Conservation (phyloP, 2,113 vertebrate genomes). For the Rhynchomys soricoides region DNA sequence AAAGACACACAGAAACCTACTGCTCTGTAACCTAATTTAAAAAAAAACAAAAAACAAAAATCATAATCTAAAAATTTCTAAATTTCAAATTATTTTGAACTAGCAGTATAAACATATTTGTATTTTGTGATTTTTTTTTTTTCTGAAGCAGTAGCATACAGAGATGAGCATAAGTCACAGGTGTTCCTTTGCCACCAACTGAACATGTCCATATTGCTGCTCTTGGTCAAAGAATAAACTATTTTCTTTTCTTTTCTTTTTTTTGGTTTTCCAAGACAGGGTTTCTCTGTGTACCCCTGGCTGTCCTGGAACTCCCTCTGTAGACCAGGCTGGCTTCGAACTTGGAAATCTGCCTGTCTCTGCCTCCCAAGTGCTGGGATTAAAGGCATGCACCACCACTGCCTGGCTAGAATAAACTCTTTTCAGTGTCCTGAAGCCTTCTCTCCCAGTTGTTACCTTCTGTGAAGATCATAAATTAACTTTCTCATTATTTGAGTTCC, state of each 20-base stretch:
- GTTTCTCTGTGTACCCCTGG: no score
- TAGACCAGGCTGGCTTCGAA: no score
- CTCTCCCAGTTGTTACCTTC: background rate
- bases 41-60: no score
- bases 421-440: background rate
- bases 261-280: no score
- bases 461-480: slow-evolving; percentile 32
- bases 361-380: no score
- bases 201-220: background rate
- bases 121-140: slow-evolving; percentile 30
- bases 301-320: no score
- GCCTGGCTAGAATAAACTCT: slow-evolving; percentile 50
- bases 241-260: no score
- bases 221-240: slow-evolving; percentile 47
- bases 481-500: slow-evolving; percentile 7
- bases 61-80: background rate
- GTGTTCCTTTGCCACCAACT: slow-evolving; percentile 28
- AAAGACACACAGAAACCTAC: background rate
- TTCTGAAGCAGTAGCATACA: background rate
- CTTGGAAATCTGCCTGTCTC: no score
- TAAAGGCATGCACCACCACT: no score
- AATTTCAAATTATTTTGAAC: slow-evolving; percentile 39
- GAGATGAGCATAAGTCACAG: background rate
- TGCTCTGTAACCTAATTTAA: background rate
- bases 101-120: slow-evolving; percentile 42